Evolutionary conservation across 2,113 vertebrate genomes (phyloP).

Genomic region (Hydrolagus affinis): DNA sequence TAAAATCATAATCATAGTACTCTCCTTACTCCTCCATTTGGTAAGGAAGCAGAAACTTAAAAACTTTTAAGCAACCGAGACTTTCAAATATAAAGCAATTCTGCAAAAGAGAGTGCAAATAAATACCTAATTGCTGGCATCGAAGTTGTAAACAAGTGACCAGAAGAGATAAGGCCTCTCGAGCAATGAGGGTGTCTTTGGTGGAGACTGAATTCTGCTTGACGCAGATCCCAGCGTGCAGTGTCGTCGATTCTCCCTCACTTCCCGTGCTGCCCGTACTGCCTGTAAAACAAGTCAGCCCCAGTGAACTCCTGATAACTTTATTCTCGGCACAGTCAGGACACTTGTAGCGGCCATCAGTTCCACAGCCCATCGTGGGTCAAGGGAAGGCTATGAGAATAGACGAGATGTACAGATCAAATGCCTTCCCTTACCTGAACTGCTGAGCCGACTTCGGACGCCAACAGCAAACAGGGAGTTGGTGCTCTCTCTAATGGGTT

Average conservation of each 20-base stretch:
- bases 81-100: background rate
- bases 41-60: background rate
- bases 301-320: too few relatives aligned
- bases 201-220: slow-evolving; percentile 84
- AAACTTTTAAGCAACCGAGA: background rate
- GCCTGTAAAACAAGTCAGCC: slow-evolving; percentile 54
- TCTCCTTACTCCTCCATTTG: too few relatives aligned
- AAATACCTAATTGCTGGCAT: slow-evolving; percentile 82
- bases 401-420: too few relatives aligned
- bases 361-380: too few relatives aligned
- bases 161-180: slow-evolving; percentile 88
- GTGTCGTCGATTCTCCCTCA: slow-evolving; percentile 76
- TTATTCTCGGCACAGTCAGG: too few relatives aligned
- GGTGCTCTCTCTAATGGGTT: slow-evolving; percentile 89
- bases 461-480: slow-evolving; percentile 74
- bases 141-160: slow-evolving; percentile 94
- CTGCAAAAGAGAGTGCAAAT: slow-evolving; percentile 33
- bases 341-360: too few relatives aligned
- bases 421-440: slow-evolving; percentile 67
- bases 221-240: slow-evolving; percentile 92
- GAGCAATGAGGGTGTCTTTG: slow-evolving; percentile 91
- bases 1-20: too few relatives aligned
- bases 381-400: too few relatives aligned
- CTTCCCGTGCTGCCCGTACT: slow-evolving; percentile 97
- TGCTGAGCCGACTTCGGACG: slow-evolving; percentile 86